phyloP scores from a whole-genome alignment of 2,797 vertebrate genomes.

The Triplophysa yarkandensis region DNA sequence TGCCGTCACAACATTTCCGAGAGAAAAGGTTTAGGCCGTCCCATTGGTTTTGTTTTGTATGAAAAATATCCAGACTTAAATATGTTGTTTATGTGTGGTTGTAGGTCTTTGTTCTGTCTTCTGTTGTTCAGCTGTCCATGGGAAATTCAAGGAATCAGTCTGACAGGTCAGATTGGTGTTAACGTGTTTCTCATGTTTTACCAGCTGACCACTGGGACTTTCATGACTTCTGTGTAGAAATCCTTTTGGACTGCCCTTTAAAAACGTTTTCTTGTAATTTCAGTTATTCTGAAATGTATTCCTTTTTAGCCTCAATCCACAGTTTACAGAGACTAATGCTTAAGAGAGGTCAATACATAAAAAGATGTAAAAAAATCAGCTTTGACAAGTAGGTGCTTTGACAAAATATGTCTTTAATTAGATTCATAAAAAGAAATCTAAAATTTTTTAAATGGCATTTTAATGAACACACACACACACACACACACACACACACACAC shows the following conservation, averaged over 20 bases:
- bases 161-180: slow-evolving; percentile 33
- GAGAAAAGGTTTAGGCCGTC: not conserved
- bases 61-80: slow-evolving; percentile 2
- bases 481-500: no score
- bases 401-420: no score
- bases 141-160: not conserved
- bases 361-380: no score
- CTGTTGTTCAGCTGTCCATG: slow-evolving; percentile 22
- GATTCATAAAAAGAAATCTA: no score
- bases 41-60: not conserved
- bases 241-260: not conserved
- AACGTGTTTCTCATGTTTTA: slow-evolving; percentile 17
- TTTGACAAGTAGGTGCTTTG: no score
- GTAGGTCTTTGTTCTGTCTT: not conserved
- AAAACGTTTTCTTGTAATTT: no score
- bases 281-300: no score
- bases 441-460: no score
- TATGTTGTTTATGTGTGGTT: slow-evolving; percentile 12
- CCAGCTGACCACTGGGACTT: not conserved
- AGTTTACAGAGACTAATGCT: no score
- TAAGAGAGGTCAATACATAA: no score
- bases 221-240: slow-evolving; percentile 9
- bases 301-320: no score
- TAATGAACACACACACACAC: no score
- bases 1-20: slow-evolving; percentile 76